Base-by-base conservation (phyloP, 1,140 invertebrate genomes). In the Pseudomyrmex gracilis region DNA sequence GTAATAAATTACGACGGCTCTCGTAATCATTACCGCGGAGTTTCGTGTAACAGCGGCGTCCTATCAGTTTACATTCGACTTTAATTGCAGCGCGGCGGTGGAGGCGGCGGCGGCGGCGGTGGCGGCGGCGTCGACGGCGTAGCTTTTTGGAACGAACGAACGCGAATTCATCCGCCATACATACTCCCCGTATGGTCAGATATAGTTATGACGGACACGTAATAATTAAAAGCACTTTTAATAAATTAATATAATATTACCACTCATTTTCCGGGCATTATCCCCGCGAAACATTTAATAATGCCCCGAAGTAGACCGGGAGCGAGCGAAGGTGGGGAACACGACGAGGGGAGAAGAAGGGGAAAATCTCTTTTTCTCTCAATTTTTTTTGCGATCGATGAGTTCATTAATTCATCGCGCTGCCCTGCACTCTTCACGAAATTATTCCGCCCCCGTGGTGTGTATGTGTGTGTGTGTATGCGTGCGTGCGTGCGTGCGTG, bases 21-120 rank as follows among this genome's bases (percentile, higher is more conserved):
- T 84, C 87, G 86, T 89, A 89, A 88, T 89, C 87, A 80, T 89
- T 89, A 89, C 87, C 86, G 74, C 80, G 49, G 86, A 89, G 86
- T 88, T 88, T 89, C 87, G 84, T 76, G 78, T 89, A 88, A 89
- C 87, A 85, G 86, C 83, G 67, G 86, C 83, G 67, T 83, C 84
- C 87, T 89, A 89, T 89, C 87, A 58, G 87, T 88, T 89, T 88
- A 89, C 87, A 70, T 89, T 89, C 84, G 87, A 88, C 86, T 89
- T 88, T 89, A 89, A 89, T 89, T 89, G 87, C 87, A 80, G 60
- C 76, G 82, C 55, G 80, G 57, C 15, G 34, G 58, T 0, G 61
- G 51, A 12, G 71, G 61, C n/a, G 45, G 61, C 24, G 47, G 49
- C 17, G 22, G 51, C n/a, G 71, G 61, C n/a, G 45, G 61, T 17